Conservation (phyloP, 2,888 invertebrate species). For the Drosophila silvestris region DNA sequence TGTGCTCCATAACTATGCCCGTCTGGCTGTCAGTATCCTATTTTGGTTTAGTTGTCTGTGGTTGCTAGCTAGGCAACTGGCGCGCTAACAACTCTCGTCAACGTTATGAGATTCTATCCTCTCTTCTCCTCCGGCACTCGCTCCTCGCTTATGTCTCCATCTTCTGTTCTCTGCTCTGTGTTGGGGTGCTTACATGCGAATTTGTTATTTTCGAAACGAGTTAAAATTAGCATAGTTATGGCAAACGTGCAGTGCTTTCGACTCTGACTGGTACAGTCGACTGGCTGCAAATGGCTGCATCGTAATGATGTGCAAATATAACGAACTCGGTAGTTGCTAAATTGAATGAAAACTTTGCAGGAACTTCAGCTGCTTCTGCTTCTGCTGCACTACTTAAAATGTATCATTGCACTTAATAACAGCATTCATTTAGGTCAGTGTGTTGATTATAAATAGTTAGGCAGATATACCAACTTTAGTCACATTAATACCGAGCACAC, state of each 20-base stretch:
- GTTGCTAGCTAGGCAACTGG: constrained; percentile 27
- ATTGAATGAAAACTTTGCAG: constrained; percentile 59
- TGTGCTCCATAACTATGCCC: constrained; percentile 8
- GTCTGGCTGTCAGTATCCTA: constrained; percentile 22
- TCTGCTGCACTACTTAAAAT: constrained; percentile 22
- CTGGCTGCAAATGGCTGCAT: constrained; percentile 26
- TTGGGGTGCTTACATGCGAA: constrained; percentile 47
- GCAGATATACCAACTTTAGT: constrained; percentile 11
- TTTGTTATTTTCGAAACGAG: constrained; percentile 74
- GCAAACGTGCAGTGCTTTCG: constrained; percentile 36
- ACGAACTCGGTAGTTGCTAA: constrained; percentile 57
- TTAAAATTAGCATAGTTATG: constrained; percentile 79
- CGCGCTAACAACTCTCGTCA: constrained; percentile 70
- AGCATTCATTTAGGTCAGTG: constrained; percentile 44
- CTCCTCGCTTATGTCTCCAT: background rate
- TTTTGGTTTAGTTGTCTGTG: constrained; percentile 48
- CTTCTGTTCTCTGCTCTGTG: background rate
- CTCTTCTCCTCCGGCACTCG: background rate
- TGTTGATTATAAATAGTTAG: constrained; percentile 32
- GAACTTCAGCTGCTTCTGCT: constrained; percentile 6
- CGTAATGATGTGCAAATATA: constrained; percentile 75
- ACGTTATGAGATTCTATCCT: constrained; percentile 49
- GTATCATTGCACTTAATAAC: constrained; percentile 19
- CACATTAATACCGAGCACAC: constrained; percentile 11
- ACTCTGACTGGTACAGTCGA: constrained; percentile 20